Evolutionary conservation across 2,888 invertebrate species (phyloP).

Genomic region (Tryphoninae sp.): DNA sequence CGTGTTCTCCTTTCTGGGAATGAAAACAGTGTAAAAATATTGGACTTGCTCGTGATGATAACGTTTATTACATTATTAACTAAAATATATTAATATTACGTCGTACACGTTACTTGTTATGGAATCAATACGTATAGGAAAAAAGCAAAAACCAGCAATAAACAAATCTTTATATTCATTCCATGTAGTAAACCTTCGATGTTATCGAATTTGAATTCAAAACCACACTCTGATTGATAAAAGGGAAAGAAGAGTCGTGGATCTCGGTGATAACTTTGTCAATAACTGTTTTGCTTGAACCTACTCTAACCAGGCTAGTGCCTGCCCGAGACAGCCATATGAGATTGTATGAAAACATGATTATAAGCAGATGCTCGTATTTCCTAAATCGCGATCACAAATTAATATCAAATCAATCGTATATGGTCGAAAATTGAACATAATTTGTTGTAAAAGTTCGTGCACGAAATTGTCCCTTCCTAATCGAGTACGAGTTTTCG

Average conservation of each 20-base stretch:
- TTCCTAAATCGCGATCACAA: not conserved
- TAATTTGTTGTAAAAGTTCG: slow-evolving; percentile 1
- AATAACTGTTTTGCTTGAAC: not conserved
- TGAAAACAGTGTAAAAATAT: not conserved
- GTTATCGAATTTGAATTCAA: no score
- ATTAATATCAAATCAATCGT: no score
- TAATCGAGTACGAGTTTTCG: slow-evolving; percentile 1
- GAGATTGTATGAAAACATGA: slow-evolving; percentile 11
- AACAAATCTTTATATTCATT: no score
- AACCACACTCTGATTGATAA: no score
- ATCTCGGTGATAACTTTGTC: no score
- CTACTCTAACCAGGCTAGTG: no score
- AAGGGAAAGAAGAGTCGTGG: no score
- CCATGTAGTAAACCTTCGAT: no score
- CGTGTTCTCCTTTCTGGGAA: not conserved
- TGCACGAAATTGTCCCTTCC: not conserved
- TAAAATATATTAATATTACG: not conserved
- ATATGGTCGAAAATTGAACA: not conserved
- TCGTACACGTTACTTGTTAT: no score
- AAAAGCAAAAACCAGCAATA: no score
- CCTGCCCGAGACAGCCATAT: not conserved
- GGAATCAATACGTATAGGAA: no score
- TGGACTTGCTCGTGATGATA: not conserved
- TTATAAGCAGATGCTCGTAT: slow-evolving; percentile 4
- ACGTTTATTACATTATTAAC: not conserved